Percentiles rank a stretch among this genome's conserved stretches.
Conservation (phyloP, 2,888 invertebrate species). For the Argyresthia goedartella region DNA sequence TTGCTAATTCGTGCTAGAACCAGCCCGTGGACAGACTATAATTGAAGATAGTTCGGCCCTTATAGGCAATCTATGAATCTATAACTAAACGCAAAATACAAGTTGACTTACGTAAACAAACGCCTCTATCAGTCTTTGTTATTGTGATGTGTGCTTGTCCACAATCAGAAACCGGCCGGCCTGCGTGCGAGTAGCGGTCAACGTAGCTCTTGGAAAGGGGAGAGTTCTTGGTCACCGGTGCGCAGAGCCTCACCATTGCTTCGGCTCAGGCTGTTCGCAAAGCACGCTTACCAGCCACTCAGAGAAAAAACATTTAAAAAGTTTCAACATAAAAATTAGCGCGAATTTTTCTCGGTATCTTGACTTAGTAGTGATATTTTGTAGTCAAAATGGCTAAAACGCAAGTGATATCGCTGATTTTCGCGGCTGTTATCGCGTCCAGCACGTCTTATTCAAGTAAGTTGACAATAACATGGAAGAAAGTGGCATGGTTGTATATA, state of each 20-base stretch:
- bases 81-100: too few species aligned
- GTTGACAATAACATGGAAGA: constrained; percentile 18
- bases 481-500: not conserved
- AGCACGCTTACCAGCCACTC: constrained; percentile 36
- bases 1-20: too few species aligned
- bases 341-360: constrained; percentile 9
- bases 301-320: constrained; percentile 9
- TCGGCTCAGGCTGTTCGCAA: constrained; percentile 32
- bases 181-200: constrained; percentile 20
- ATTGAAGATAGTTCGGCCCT: too few species aligned
- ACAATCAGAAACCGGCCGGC: constrained; percentile 3
- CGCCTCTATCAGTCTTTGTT: too few species aligned
- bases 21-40: too few species aligned
- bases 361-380: not conserved
- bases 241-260: constrained; percentile 37
- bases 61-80: too few species aligned
- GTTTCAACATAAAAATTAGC: constrained; percentile 7
- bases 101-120: too few species aligned
- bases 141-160: too few species aligned
- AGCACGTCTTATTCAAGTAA: constrained; percentile 53
- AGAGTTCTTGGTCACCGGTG: constrained; percentile 22
- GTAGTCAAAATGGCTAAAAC: constrained; percentile 34
- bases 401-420: constrained; percentile 37
- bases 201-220: constrained; percentile 34
- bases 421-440: constrained; percentile 37